phyloP scores from a whole-genome alignment of 2,797 vertebrate genomes.

The Ambastaia sidthimunki region DNA sequence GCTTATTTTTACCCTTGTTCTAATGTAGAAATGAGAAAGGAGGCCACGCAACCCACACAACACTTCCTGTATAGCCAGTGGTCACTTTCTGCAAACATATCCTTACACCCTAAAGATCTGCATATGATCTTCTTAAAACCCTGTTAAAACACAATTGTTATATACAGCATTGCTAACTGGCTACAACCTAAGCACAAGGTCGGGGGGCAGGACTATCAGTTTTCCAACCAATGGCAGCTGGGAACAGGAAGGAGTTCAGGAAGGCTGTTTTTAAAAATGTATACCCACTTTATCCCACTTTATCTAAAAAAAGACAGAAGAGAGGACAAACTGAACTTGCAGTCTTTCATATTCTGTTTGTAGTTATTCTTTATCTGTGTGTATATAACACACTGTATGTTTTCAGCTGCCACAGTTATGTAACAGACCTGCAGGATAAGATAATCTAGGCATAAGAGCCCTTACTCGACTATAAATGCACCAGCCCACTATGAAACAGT shows the following conservation, averaged over 20 bases:
- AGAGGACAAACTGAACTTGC: not conserved
- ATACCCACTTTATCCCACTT: no score
- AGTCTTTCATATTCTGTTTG: not conserved
- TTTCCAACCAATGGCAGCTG: no score
- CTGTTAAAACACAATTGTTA: not conserved
- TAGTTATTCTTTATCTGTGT: not conserved
- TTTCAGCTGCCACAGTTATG: conserved; percentile 17
- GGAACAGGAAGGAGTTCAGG: no score
- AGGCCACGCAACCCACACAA: not conserved
- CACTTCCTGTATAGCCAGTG: not conserved
- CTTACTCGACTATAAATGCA: conserved; percentile 17
- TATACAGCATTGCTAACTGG: no score
- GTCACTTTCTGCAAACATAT: not conserved
- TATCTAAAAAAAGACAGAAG: not conserved
- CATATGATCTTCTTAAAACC: no score
- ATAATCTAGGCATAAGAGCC: conserved; percentile 14
- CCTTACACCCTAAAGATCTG: not conserved
- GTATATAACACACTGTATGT: not conserved
- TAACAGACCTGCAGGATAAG: conserved; percentile 26
- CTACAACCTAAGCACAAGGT: no score
- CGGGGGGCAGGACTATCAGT: no score
- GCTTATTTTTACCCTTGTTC: not conserved
- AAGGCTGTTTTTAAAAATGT: no score
- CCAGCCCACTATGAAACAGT: conserved; percentile 23
- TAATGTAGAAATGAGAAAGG: not conserved